A percentile compares a stretch with the other conserved stretches of the same genome.
phyloP scores from a whole-genome alignment of 1,140 invertebrate species.

The Drosophila subpulchrella region DNA sequence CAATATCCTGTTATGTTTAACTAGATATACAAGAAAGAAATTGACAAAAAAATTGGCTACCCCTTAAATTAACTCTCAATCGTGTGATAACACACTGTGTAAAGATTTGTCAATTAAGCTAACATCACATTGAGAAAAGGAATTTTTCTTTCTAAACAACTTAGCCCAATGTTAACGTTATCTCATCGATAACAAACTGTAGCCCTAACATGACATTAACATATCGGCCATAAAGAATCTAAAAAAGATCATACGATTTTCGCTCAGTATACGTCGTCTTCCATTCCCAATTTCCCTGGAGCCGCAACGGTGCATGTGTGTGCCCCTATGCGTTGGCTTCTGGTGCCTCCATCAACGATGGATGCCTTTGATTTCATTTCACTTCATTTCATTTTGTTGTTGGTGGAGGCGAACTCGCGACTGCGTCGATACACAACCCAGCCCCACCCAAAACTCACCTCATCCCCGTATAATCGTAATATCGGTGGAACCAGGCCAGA shows the following conservation, averaged over 20 bases:
- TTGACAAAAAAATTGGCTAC: no score
- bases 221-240: no score
- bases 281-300: conserved; percentile 5
- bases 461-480: neutral
- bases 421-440: conserved; percentile 28
- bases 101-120: no score
- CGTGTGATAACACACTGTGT: no score
- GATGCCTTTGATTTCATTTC: conserved; percentile 82
- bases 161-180: no score
- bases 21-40: no score
- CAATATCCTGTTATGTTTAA: no score
- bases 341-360: conserved; percentile 47
- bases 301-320: conserved; percentile 22
- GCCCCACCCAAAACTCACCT: conserved; percentile 9
- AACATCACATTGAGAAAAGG: no score
- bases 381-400: conserved; percentile 78
- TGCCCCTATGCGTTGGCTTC: conserved; percentile 63
- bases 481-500: neutral
- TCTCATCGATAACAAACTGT: no score
- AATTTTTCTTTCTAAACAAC: no score
- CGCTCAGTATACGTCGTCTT: conserved; percentile 1
- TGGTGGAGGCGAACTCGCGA: conserved; percentile 44
- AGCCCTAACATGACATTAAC: no score
- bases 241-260: neutral
- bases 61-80: no score